These are phyloP conservation scores for Drosophila bocki DNA, from an alignment of 1,140 invertebrate genomes.

Conservation along the genomic window DNA sequence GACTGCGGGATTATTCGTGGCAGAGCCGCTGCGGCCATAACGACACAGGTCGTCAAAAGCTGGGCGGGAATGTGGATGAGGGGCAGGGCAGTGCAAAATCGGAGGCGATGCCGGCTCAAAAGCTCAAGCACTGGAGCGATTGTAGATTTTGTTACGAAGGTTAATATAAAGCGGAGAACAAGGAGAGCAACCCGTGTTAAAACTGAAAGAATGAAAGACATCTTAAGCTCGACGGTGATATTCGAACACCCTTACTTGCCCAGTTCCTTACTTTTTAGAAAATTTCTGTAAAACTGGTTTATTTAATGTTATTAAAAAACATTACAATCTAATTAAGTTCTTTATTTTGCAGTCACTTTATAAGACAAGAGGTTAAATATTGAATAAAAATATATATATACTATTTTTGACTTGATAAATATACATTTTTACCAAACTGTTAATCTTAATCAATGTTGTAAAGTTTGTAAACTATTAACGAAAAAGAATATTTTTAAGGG, in stretches of 20 bases:
- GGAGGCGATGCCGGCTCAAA: slow-evolving; percentile 54
- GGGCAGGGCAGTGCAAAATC: slow-evolving; percentile 29
- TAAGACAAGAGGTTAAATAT: too few species aligned
- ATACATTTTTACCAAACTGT: neutral
- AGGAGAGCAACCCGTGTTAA: slow-evolving; percentile 60
- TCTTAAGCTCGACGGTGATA: neutral
- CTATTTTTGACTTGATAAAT: too few species aligned
- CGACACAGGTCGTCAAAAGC: slow-evolving; percentile 41
- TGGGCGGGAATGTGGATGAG: slow-evolving; percentile 21
- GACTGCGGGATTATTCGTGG: slow-evolving; percentile 27
- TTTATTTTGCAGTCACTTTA: too few species aligned
- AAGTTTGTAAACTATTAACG: neutral
- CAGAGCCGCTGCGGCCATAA: slow-evolving; percentile 25
- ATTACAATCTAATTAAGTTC: neutral
- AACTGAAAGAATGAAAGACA: slow-evolving; percentile 42
- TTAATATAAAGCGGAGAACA: slow-evolving; percentile 60
- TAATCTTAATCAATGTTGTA: neutral
- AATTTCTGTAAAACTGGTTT: neutral
- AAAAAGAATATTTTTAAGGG: slow-evolving; percentile 6
- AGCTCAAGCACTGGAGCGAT: slow-evolving; percentile 55
- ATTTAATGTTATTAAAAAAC: neutral
- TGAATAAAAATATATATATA: neutral
- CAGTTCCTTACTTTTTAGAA: neutral
- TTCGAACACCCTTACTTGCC: slow-evolving; percentile 18
- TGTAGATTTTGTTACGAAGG: slow-evolving; percentile 71